A percentile compares a stretch with the other conserved stretches of the same genome.
Evolutionary conservation across 2,113 vertebrate species (phyloP).

Genomic region (Pelmatolapia mariae): DNA sequence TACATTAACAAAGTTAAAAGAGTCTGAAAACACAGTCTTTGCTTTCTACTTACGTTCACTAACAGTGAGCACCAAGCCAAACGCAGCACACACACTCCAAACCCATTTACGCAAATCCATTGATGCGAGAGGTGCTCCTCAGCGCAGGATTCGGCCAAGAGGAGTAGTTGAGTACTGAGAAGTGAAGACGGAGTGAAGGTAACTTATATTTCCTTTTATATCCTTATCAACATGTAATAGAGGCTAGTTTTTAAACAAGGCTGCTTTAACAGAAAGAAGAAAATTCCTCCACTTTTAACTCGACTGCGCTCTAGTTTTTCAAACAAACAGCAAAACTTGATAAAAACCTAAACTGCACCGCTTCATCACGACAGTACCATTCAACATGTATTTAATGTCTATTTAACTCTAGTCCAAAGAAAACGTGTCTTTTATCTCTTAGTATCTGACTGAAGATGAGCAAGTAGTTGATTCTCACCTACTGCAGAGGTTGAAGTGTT

Average conservation of each 20-base stretch:
- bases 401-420: background rate
- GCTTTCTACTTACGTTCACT: conserved; percentile 51
- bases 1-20: background rate
- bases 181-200: background rate
- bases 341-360: background rate
- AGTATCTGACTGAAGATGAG: background rate
- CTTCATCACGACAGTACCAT: fast-evolving
- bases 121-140: conserved; percentile 55
- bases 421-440: background rate
- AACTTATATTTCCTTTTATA: background rate
- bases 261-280: background rate
- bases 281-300: background rate
- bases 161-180: conserved; percentile 8
- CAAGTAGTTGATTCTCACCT: conserved; percentile 27
- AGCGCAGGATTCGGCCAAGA: conserved; percentile 27
- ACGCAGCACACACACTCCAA: conserved; percentile 32
- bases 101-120: conserved; percentile 64
- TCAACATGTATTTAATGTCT: background rate
- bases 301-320: background rate
- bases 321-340: background rate
- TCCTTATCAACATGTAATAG: background rate
- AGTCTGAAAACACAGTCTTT: background rate
- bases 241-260: background rate
- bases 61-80: conserved; percentile 26
- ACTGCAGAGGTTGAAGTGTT: background rate